Conservation (phyloP, 2,113 vertebrate genomes). For the Microtus pennsylvanicus region DNA sequence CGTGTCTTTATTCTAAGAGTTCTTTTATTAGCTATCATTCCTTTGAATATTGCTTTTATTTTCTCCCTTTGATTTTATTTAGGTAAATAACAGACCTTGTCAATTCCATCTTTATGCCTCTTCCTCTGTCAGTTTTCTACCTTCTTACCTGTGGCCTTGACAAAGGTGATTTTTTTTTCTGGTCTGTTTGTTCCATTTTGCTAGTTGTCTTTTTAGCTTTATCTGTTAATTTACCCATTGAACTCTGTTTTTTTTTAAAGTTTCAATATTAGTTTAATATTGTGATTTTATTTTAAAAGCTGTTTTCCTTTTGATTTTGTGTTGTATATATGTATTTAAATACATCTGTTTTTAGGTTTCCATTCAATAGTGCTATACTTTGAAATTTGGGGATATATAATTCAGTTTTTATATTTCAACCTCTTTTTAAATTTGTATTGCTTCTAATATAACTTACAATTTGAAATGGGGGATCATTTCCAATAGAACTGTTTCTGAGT, state of each 20-base stretch:
- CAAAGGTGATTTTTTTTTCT: not conserved
- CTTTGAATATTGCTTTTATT: slow-evolving; percentile 29
- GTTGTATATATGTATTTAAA: slow-evolving; percentile 1
- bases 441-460: not conserved
- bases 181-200: not conserved
- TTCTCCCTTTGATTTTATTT: not conserved
- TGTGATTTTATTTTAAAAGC: not conserved
- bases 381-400: slow-evolving; percentile 22
- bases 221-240: slow-evolving; percentile 1
- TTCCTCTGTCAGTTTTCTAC: not conserved
- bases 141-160: not conserved
- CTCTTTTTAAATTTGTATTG: not conserved
- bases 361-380: not conserved
- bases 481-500: not conserved
- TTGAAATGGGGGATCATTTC: slow-evolving; percentile 45
- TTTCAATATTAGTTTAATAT: slow-evolving; percentile 27
- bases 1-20: not conserved
- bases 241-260: not conserved
- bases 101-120: not conserved
- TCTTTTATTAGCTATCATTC: not conserved
- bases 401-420: slow-evolving; percentile 28
- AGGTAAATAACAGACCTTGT: not conserved
- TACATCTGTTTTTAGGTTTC: not conserved
- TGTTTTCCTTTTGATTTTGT: not conserved
- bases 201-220: not conserved